Base-by-base conservation (phyloP, 2,797 vertebrate genomes). In the Vultur gryphus region DNA sequence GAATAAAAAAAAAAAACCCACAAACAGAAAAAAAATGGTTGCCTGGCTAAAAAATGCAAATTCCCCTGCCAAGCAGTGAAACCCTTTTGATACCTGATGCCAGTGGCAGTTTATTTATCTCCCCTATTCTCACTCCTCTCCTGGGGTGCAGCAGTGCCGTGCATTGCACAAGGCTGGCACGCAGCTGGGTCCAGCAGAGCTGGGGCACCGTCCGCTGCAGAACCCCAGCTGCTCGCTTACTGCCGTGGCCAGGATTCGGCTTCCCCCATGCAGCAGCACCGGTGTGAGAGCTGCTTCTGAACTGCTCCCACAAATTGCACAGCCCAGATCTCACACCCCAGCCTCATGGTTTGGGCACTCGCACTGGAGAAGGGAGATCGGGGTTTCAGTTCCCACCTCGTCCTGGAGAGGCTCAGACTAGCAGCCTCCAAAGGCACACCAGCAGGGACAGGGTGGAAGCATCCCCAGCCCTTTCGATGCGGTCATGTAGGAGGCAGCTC, bases 341-440 rank as follows among this genome's bases (percentile, higher is more conserved):
- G 11, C 39, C 24, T 85, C 17, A 5, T 0, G 1, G 9, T n/a
- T 26, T 31, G 37, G 41, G 39, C 8, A 4, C 52, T 49, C 0
- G 0, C 12, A 1, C 35, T 4, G 25, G 17, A 67, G 3, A 25
- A 69, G 18, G 43, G 59, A 66, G 29, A 31, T 10, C 0, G 7
- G 11, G 11, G 37, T 29, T 85, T 66, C 26, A 46, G 35, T 19
- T 83, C 67, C 48, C 11, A 13, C 17, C 44, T 82, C 7, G 1
- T 37, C 37, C 23, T 19, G 20, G 52, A n/a, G 35, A 57, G 25
- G 16, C 29, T 75, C 31, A 31, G 64, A 10, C 19, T 31, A 0
- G 0, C 0, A 2, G 18, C 0, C 13, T 48, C 39, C 31, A n/a
- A 31, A 57, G 35, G 51, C 46, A 78, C 16, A 21, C 0, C 2